phyloP scores from a whole-genome alignment of 2,797 vertebrate species.

The Glossophaga mutica region DNA sequence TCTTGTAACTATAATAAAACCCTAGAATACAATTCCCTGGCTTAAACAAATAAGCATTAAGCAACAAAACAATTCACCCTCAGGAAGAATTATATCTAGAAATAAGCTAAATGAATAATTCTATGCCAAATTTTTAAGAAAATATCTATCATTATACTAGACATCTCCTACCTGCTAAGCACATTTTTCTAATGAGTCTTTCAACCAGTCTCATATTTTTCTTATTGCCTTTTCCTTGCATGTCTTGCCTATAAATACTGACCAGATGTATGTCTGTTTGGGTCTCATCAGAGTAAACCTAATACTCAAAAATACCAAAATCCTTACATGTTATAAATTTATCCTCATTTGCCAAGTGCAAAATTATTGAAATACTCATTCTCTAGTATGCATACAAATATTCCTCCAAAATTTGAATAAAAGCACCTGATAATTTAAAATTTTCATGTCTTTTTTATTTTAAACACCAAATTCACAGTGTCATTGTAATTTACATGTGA shows the following conservation, averaged over 20 bases:
- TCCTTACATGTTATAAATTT: background rate
- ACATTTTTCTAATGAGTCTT: background rate
- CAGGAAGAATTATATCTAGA: background rate
- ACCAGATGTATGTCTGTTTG: background rate
- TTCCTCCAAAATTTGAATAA: background rate
- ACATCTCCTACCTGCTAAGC: rapidly evolving
- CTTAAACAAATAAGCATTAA: background rate
- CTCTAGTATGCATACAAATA: background rate
- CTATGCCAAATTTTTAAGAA: background rate
- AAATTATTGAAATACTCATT: background rate
- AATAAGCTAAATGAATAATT: background rate
- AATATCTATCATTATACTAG: too few species aligned
- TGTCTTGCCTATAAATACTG: background rate
- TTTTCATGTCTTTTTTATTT: background rate
- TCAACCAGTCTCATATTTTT: background rate
- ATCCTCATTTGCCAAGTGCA: background rate
- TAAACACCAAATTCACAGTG: background rate
- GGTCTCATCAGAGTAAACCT: background rate
- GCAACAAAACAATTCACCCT: background rate
- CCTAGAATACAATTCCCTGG: background rate
- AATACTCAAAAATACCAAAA: background rate
- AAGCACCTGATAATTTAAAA: background rate
- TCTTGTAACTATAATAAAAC: background rate
- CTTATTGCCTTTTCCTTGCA: background rate
- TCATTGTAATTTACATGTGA: background rate